Conservation (phyloP, 2,888 invertebrate genomes). For the Leptopterna dolabrata region DNA sequence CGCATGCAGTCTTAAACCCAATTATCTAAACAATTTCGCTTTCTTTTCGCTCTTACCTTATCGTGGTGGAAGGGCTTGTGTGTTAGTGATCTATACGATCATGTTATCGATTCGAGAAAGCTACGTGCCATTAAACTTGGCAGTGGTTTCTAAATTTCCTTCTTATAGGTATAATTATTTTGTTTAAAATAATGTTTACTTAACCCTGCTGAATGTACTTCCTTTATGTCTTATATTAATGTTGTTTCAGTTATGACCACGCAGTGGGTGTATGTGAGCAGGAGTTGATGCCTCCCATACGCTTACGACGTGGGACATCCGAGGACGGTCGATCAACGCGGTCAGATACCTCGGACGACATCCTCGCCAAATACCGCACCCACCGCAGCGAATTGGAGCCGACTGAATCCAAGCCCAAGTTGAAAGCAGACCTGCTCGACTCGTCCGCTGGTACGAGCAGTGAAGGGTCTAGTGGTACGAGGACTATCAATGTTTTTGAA, state of each 20-base stretch:
- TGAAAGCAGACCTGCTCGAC: conserved; percentile 58
- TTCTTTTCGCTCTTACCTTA: no score
- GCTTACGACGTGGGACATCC: conserved; percentile 23
- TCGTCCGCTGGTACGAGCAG: conserved; percentile 65
- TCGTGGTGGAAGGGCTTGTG: no score
- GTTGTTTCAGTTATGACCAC: conserved; percentile 23
- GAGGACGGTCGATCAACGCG: conserved; percentile 20
- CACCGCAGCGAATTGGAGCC: conserved; percentile 67
- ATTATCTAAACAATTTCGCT: no score
- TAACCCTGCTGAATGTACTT: no score
- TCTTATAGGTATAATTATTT: no score
- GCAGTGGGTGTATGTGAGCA: neutral
- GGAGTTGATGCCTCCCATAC: conserved; percentile 14
- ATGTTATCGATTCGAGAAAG: no score
- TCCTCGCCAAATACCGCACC: conserved; percentile 91
- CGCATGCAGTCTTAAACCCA: no score
- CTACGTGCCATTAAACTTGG: no score
- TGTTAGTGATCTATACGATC: no score
- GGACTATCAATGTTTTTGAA: conserved; percentile 66
- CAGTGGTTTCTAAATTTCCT: no score
- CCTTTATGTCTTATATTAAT: no score
- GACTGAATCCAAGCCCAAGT: conserved; percentile 35
- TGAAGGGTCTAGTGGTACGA: conserved; percentile 63
- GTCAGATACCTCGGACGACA: conserved; percentile 86
- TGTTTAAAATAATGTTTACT: no score